Percentiles rank a stretch among this genome's conserved stretches.
Evolutionary conservation across 2,888 invertebrate genomes (phyloP).

Genomic region (Philhelius pedissequus): DNA sequence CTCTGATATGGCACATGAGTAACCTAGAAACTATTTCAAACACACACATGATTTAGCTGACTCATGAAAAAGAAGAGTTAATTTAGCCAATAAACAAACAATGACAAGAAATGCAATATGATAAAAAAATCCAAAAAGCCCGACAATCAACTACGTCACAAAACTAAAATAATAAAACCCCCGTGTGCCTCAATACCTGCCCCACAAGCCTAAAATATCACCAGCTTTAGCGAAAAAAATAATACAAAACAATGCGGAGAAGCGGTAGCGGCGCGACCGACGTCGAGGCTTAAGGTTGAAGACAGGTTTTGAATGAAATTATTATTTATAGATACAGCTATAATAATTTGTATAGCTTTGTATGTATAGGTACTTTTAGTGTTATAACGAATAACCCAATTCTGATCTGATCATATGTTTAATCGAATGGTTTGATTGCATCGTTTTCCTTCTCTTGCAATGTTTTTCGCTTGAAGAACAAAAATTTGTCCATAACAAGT

Average conservation of each 20-base stretch:
- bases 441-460: background rate
- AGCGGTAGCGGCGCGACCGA: background rate
- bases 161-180: conserved; percentile 22
- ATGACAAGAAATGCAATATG: conserved; percentile 46
- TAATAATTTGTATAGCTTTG: background rate
- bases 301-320: conserved; percentile 52
- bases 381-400: conserved; percentile 5
- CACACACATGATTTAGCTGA: conserved; percentile 57
- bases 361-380: background rate
- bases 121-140: conserved; percentile 27
- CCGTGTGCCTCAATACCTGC: background rate
- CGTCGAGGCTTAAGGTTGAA: background rate
- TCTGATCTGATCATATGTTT: conserved; percentile 24
- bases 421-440: background rate
- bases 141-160: conserved; percentile 59
- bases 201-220: background rate
- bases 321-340: conserved; percentile 24
- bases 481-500: background rate
- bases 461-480: background rate
- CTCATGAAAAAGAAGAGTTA: conserved; percentile 59
- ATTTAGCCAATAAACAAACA: conserved; percentile 62
- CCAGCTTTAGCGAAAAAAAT: background rate
- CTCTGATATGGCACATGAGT: conserved; percentile 35
- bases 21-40: conserved; percentile 67
- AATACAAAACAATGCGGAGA: conserved; percentile 6